These are phyloP conservation scores for Thaumetopoea pityocampa DNA, from an alignment of 1,140 invertebrate species.

Conservation along the genomic window DNA sequence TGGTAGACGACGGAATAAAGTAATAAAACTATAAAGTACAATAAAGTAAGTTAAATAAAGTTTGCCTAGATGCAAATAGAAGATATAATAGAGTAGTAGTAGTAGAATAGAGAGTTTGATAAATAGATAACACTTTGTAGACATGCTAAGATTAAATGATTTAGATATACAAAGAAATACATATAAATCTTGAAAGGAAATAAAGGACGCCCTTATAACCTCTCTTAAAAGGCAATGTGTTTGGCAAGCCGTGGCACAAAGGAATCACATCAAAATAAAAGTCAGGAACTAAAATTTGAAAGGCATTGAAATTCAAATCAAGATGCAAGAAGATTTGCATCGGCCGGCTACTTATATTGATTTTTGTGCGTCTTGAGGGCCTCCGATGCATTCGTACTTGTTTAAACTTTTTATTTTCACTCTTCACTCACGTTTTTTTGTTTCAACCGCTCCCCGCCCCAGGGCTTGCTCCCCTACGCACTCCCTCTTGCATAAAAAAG, in stretches of 20 bases:
- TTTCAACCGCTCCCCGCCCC: slow-evolving; percentile 71
- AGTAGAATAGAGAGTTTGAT: no score
- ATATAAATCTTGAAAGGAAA: no score
- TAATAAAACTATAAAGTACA: no score
- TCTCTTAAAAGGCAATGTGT: no score
- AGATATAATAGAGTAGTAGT: no score
- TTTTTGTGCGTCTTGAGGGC: slow-evolving; percentile 69
- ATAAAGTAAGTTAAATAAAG: no score
- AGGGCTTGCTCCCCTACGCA: slow-evolving; percentile 48
- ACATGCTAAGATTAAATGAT: no score
- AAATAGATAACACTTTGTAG: no score
- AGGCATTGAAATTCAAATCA: slow-evolving; percentile 65
- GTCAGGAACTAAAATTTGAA: slow-evolving; percentile 43
- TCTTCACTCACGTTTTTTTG: slow-evolving; percentile 72
- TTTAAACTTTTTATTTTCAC: slow-evolving; percentile 75
- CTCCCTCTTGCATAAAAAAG: slow-evolving; percentile 75
- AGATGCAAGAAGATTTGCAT: slow-evolving; percentile 69
- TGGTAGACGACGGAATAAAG: no score
- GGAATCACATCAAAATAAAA: slow-evolving; percentile 37
- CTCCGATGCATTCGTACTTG: slow-evolving; percentile 64
- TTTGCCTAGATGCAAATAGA: no score
- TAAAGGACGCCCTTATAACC: no score
- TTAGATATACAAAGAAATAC: no score
- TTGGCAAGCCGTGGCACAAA: slow-evolving; percentile 21
- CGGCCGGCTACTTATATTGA: slow-evolving; percentile 66